Evolutionary conservation across 2,888 invertebrate species (phyloP).

Genomic region (Cheilosia soror): DNA sequence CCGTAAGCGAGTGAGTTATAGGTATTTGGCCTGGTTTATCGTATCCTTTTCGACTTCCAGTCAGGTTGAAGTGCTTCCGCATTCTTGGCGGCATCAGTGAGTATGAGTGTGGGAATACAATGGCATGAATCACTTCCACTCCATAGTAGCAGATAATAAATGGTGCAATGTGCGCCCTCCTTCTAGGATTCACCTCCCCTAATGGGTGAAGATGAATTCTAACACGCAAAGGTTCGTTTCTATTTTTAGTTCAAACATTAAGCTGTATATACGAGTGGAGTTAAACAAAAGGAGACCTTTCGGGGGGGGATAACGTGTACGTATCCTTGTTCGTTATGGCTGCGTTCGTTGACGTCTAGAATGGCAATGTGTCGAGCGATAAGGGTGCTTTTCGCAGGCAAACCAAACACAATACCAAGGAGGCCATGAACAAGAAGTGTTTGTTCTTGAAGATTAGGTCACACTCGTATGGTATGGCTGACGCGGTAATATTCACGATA

Average conservation of each 20-base stretch:
- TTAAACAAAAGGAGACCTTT: conserved; percentile 38
- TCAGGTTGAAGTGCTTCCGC: conserved; percentile 46
- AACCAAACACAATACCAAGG: conserved; percentile 12
- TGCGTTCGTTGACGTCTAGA: conserved; percentile 54
- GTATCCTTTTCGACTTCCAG: conserved; percentile 24
- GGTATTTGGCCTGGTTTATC: conserved; percentile 29
- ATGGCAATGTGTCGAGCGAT: conserved; percentile 15
- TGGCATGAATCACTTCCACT: conserved; percentile 11
- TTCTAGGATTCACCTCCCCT: background rate
- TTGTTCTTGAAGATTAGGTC: conserved; percentile 44
- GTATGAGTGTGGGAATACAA: background rate
- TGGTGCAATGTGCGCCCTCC: conserved; percentile 35
- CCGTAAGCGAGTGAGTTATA: conserved; percentile 34
- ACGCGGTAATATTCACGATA: background rate
- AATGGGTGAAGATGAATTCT: background rate
- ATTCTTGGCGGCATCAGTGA: conserved; percentile 28
- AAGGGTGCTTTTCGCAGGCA: conserved; percentile 21
- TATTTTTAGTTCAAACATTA: conserved; percentile 50
- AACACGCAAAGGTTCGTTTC: conserved; percentile 65
- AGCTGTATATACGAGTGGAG: conserved; percentile 25
- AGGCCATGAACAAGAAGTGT: conserved; percentile 7
- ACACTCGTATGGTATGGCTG: conserved; percentile 12
- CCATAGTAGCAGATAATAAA: conserved; percentile 46
- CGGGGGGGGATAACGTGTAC: conserved; percentile 12
- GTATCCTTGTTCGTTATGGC: conserved; percentile 14